Evolutionary conservation across 2,888 invertebrate genomes (phyloP), one percentile per base, ranked within the genome.

Genomic region (Isoperla grammatica): DNA sequence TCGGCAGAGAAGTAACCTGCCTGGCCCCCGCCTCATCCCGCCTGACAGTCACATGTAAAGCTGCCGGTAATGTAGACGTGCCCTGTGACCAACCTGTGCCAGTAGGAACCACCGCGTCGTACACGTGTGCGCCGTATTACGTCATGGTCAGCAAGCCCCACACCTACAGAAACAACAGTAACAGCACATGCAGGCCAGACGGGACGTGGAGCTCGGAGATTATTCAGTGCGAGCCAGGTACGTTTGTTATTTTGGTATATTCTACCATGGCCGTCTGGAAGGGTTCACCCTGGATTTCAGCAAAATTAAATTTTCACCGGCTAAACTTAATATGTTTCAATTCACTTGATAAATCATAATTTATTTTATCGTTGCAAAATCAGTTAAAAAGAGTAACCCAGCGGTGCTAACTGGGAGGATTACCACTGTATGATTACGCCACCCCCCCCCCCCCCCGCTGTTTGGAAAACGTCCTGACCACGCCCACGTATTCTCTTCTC

Each of bases 151-250:
- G 8, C 29, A 29, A 29, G 29, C 29, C 29, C 29, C 63, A 69
- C 48, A 35, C 29, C 29, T 63, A 69, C 48, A 35, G 23, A 35
- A 50, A 63, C 19, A 69, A 73, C 20, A 65, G 65, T 5, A 66
- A 68, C 29, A 66, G 70, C 40, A 68, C 68, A 37, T 76, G 76
- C 61, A 72, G 74, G 61, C 67, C 68, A 46, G 74, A 76, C 66
- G 76, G 76, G 2, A 71, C 70, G 2, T 77, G 77, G 77, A 75
- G 68, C 58, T 70, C 71, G 59, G 62, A 65, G n/a, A 65, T 70
- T 15, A 66, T 75, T n/a, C 68, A 68, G 57, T 76, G 77, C 61
- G 66, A 67, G 61, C 74, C 76, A 54, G 69, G 71, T 66, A 49
- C 17, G 20, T 37, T 20, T 9, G 12, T 17, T 17, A 22, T n/a